Evolutionary conservation across 2,113 vertebrate genomes (phyloP), one percentile per base, ranked within the genome.

Genomic region (Microcebus ravelobensis): DNA sequence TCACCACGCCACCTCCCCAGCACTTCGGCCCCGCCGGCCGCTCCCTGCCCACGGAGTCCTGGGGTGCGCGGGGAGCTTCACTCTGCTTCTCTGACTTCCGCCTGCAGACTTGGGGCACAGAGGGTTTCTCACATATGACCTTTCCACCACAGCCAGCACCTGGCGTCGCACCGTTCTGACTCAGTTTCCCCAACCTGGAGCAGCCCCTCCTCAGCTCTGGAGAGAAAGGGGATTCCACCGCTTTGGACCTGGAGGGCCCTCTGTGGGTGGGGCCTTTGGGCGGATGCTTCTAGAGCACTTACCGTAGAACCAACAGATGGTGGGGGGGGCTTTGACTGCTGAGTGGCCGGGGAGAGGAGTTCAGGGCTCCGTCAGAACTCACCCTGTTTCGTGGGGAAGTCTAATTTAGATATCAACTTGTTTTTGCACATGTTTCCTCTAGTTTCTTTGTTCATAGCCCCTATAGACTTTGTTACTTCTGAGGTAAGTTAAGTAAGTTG

Each of bases 91-190:
- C 94, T 95, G 95, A 95, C 98, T 97, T 97, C 95, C 96, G 70
- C 93, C 97, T 97, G 96, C 98, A 97, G 97, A 98, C 98, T 97
- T 93, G 97, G 98, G 98, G 97, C 91, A 10, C 90, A 92, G 96
- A 97, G 97, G 97, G 97, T 98, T 97, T 98, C 98, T 97, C 13
- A 0, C 11, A 2, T 76, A 79, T 92, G 93, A 86, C 96, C 92
- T 97, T 97, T 94, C 97, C 74, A 92, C 97, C 93, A 84, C 95
- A 87, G 83, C 94, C 84, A 79, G 95, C 95, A 76, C 97, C 96
- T 96, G 96, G 63, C 0, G 36, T 89, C 90, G 57, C 63, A 55
- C 73, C 96, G 27, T 87, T 93, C 95, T 90, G 96, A 88, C 90
- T 98, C 90, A 4, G 83, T 88, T 97, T 96, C 95, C 76, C 83